These are phyloP conservation scores for Climacteris rufus DNA, from an alignment of 2,113 vertebrate species.

Conservation along the genomic window DNA sequence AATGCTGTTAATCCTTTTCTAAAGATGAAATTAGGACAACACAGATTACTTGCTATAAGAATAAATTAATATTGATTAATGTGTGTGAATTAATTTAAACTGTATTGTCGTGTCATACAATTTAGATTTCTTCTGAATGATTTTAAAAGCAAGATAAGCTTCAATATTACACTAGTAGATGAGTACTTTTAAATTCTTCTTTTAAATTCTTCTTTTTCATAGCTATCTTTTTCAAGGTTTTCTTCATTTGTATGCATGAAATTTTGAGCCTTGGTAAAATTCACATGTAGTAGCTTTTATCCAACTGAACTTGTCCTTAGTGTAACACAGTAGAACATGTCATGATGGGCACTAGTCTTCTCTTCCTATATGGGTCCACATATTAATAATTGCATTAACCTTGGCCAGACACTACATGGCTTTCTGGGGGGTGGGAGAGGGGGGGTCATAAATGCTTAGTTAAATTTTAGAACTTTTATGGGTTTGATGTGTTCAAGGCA, in stretches of 20 bases:
- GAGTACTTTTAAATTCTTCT: not conserved
- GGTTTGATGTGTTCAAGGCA: not conserved
- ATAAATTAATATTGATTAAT: conserved; percentile 25
- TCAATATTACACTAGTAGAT: not conserved
- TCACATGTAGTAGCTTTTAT: not conserved
- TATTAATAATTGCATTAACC: not conserved
- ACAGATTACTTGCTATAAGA: not conserved
- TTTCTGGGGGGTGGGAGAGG: not conserved
- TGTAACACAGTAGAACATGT: not conserved
- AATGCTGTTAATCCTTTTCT: not conserved
- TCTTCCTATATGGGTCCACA: not conserved
- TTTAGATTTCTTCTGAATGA: not conserved
- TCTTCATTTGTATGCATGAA: not conserved
- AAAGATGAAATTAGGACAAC: not conserved
- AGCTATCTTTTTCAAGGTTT: not conserved
- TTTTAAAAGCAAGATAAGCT: not conserved
- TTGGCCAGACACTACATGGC: not conserved
- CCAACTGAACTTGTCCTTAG: not conserved
- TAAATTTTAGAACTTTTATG: not conserved
- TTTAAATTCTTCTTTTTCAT: not conserved
- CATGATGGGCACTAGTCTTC: not conserved
- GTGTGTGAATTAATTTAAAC: not conserved
- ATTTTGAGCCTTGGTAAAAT: not conserved
- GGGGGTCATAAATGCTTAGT: not conserved
- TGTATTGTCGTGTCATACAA: not conserved